phyloP scores from a whole-genome alignment of 2,113 vertebrate genomes.

The Reinhardtius hippoglossoides region DNA sequence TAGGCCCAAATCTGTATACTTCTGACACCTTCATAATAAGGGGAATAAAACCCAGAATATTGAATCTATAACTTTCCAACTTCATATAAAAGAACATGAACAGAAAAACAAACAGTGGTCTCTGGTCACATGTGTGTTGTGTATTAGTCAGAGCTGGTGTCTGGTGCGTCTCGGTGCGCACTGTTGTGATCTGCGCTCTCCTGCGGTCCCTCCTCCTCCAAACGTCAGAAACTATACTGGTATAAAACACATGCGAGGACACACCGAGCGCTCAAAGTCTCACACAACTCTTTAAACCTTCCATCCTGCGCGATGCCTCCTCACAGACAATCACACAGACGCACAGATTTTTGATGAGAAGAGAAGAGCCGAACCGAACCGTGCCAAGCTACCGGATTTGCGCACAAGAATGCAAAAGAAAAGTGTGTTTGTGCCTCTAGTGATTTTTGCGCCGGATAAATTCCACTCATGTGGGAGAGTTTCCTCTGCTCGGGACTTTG shows the following conservation, averaged over 20 bases:
- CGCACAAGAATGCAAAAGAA: slow-evolving; percentile 52
- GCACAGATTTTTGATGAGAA: slow-evolving; percentile 36
- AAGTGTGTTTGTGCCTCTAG: slow-evolving; percentile 15
- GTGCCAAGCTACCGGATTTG: slow-evolving; percentile 33
- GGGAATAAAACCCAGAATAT: neutral
- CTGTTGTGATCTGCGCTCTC: slow-evolving; percentile 37
- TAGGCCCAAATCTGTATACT: neutral
- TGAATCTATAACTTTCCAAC: neutral
- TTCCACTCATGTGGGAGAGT: slow-evolving; percentile 9
- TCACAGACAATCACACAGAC: neutral
- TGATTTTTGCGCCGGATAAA: slow-evolving; percentile 43
- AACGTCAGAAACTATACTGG: slow-evolving; percentile 69
- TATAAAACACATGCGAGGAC: slow-evolving; percentile 70
- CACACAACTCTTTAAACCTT: slow-evolving; percentile 68
- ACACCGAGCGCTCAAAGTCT: slow-evolving; percentile 52
- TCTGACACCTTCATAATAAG: neutral
- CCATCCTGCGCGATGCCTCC: slow-evolving; percentile 61
- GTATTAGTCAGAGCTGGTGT: slow-evolving; percentile 12
- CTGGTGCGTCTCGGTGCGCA: slow-evolving; percentile 3
- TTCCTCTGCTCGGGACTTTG: slow-evolving; percentile 41
- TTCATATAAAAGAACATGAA: neutral
- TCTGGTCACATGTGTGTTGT: neutral
- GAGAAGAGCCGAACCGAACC: slow-evolving; percentile 30
- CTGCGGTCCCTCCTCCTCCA: slow-evolving; percentile 79
- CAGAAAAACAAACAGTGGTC: neutral